Evolutionary conservation across 2,113 vertebrate species (phyloP).

Genomic region (Amphiprion percula): DNA sequence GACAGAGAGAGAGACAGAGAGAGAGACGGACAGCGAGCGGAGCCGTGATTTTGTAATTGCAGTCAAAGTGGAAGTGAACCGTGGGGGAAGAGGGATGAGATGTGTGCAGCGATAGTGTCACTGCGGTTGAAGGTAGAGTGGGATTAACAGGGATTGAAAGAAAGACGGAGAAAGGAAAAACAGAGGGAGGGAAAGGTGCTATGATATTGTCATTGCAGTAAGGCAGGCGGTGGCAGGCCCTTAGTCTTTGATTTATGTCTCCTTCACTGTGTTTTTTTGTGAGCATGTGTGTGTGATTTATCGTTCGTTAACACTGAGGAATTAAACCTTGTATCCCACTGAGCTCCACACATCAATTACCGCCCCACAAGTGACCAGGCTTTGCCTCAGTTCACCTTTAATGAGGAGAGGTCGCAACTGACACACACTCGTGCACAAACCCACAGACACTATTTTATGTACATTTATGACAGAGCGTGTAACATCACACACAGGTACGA

Average conservation of each 20-base stretch:
- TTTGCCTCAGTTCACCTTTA: constrained; percentile 70
- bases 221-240: constrained; percentile 64
- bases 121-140: constrained; percentile 45
- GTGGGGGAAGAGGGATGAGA: constrained; percentile 36
- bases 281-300: constrained; percentile 61
- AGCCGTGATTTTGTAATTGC: constrained; percentile 68
- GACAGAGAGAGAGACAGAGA: constrained; percentile 44
- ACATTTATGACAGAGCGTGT: constrained; percentile 1
- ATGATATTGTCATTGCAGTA: constrained; percentile 70
- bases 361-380: constrained; percentile 50
- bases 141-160: constrained; percentile 66
- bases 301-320: constrained; percentile 72
- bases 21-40: constrained; percentile 30
- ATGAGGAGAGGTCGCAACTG: constrained; percentile 65
- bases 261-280: constrained; percentile 45
- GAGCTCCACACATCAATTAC: constrained; percentile 73
- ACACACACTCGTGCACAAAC: background rate
- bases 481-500: background rate
- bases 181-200: constrained; percentile 52
- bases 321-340: constrained; percentile 76
- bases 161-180: constrained; percentile 55
- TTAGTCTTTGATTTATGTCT: constrained; percentile 79
- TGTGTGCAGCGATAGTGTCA: constrained; percentile 57
- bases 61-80: constrained; percentile 63
- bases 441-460: background rate